phyloP scores from a whole-genome alignment of 2,797 vertebrate species.

The Crenuchus spilurus region DNA sequence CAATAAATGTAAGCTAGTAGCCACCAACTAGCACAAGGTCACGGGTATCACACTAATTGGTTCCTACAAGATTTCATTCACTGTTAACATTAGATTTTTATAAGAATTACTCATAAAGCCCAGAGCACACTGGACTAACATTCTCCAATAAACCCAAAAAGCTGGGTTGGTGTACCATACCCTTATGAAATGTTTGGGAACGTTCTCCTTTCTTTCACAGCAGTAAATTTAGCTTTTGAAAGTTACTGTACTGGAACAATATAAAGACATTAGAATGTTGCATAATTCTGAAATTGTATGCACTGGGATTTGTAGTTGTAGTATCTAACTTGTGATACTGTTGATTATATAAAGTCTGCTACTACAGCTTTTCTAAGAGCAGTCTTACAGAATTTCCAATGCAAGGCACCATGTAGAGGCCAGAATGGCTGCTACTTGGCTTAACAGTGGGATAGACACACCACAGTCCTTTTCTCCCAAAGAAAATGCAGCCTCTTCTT shows the following conservation, averaged over 20 bases:
- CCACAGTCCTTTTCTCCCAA: not conserved
- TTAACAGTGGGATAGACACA: not conserved
- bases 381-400: not conserved
- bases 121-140: not conserved
- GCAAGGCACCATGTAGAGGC: slow-evolving; percentile 18
- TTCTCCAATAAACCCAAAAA: not conserved
- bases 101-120: not conserved
- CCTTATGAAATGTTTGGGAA: not conserved
- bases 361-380: not conserved
- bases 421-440: slow-evolving; percentile 18
- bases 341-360: not conserved
- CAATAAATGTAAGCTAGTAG: not conserved
- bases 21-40: too few relatives aligned
- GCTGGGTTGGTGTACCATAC: not conserved
- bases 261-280: too few relatives aligned
- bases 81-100: not conserved
- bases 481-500: not conserved
- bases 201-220: not conserved
- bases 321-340: too few relatives aligned
- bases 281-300: too few relatives aligned
- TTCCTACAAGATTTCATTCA: too few relatives aligned
- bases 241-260: too few relatives aligned
- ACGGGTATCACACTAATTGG: too few relatives aligned
- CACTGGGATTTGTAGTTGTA: too few relatives aligned
- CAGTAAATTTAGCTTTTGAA: too few relatives aligned